phyloP scores from a whole-genome alignment of 2,797 vertebrate species.

The Chelonia mydas region DNA sequence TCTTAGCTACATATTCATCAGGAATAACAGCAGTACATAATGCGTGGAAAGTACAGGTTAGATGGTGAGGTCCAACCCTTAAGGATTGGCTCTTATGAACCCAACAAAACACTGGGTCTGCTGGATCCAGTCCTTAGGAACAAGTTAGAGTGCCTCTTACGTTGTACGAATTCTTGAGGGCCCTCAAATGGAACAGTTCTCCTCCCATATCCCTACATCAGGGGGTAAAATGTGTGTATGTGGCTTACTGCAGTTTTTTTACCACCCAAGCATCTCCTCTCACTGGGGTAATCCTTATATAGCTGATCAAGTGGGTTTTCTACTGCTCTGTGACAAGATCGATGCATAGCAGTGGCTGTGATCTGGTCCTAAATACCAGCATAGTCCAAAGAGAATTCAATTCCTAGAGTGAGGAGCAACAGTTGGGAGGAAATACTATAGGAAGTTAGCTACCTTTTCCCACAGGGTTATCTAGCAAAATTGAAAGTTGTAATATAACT shows the following conservation, averaged over 20 bases:
- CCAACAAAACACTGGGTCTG: neutral
- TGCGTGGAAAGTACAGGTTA: neutral
- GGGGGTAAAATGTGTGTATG: neutral
- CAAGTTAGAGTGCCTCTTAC: neutral
- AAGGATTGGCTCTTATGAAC: neutral
- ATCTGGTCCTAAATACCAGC: neutral
- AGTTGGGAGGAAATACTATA: neutral
- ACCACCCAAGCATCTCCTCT: neutral
- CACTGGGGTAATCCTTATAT: neutral
- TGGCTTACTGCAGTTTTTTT: too few relatives aligned
- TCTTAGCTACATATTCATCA: neutral
- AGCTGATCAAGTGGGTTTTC: neutral
- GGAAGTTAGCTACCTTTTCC: neutral
- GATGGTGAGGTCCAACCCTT: neutral
- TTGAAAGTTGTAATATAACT: constrained; percentile 14
- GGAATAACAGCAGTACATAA: neutral
- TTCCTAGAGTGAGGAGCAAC: neutral
- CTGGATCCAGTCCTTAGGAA: neutral
- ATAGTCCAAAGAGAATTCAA: neutral
- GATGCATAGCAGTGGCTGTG: neutral
- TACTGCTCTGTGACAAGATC: neutral
- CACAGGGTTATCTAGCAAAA: neutral
- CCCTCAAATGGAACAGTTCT: neutral
- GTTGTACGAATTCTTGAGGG: neutral
- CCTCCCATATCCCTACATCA: neutral